phyloP scores from a whole-genome alignment of 2,888 invertebrate species.

The Seira musarum region DNA sequence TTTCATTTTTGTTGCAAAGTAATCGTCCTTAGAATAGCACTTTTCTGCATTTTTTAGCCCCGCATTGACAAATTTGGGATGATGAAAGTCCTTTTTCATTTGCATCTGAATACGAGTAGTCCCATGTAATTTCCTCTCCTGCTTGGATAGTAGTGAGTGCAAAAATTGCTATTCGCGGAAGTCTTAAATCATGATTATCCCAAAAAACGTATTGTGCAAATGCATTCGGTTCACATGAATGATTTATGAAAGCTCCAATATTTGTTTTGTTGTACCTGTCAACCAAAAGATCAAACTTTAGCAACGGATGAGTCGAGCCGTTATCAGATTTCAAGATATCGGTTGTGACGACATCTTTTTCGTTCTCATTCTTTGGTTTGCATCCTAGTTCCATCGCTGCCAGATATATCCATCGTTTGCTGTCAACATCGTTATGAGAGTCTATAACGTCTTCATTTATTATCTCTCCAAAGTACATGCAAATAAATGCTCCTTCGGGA shows the following conservation, averaged over 20 bases:
- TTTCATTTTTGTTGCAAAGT: no score
- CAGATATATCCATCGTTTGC: constrained; percentile 37
- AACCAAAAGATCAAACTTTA: constrained; percentile 73
- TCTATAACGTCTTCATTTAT: neutral
- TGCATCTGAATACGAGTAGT: no score
- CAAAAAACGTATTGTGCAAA: constrained; percentile 91
- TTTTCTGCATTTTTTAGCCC: no score
- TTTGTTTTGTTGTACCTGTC: constrained; percentile 94
- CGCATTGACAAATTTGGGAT: no score
- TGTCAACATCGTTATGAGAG: neutral
- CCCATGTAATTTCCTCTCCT: constrained; percentile 91
- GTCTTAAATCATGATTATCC: constrained; percentile 88
- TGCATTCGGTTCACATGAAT: constrained; percentile 91
- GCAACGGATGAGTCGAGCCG: no score
- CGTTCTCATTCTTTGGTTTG: constrained; percentile 2
- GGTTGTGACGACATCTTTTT: neutral
- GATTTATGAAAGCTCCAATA: constrained; percentile 93
- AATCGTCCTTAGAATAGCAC: no score
- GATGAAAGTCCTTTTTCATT: no score
- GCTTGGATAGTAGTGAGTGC: constrained; percentile 82
- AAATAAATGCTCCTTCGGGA: constrained; percentile 85
- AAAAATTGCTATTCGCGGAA: constrained; percentile 92
- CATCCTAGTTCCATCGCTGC: neutral
- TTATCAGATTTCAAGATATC: no score
- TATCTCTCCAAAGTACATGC: constrained; percentile 76